Percentiles rank a stretch among this genome's conserved stretches.
Conservation (phyloP, 2,113 vertebrate genomes). For the Sapayoa aenigma region DNA sequence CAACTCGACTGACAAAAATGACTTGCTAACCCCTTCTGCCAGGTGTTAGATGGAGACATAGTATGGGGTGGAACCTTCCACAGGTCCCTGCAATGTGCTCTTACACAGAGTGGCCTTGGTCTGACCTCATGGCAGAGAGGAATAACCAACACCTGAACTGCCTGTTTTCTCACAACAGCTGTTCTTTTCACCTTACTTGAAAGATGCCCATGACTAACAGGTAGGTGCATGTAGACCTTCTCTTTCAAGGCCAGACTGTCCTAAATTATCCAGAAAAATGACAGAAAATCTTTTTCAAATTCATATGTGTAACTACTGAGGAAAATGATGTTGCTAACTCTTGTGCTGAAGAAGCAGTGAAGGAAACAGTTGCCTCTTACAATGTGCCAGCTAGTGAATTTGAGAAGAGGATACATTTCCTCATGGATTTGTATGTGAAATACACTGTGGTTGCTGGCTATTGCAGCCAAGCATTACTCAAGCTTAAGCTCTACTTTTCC, state of each 20-base stretch:
- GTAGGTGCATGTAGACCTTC: neutral
- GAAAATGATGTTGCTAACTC: neutral
- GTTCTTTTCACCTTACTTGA: neutral
- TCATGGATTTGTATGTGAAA: neutral
- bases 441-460: neutral
- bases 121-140: neutral
- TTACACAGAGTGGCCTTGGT: neutral
- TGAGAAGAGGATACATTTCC: neutral
- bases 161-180: neutral
- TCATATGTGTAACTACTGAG: neutral
- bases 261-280: neutral
- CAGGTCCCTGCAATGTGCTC: fast-evolving
- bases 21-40: neutral
- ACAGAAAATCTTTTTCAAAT: neutral
- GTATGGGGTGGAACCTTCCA: fast-evolving
- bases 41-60: fast-evolving
- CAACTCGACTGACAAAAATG: fast-evolving
- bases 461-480: neutral
- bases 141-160: neutral
- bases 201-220: neutral
- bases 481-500: neutral
- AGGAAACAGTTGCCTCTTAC: neutral
- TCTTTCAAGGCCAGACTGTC: neutral
- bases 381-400: neutral
- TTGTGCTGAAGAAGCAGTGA: neutral